Evolutionary conservation across 37 sponge, comb jelly and placozoan species (phyloP), one percentile per base, ranked within the genome.

Genomic region (Halisarca cf. caerulea): DNA sequence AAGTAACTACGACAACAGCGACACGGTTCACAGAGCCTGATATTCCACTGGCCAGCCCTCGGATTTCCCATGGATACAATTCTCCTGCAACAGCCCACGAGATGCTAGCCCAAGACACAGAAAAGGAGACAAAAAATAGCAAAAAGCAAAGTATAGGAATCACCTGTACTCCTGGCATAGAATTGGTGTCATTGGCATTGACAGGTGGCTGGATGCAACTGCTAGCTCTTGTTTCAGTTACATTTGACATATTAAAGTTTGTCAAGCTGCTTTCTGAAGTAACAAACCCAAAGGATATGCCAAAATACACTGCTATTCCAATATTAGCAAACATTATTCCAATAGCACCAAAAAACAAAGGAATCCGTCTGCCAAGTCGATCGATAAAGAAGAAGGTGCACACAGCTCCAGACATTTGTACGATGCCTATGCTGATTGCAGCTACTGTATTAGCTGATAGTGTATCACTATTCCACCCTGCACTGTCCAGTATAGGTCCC

Each of bases 51-150:
- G 44, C 60, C 0, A 90, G 0, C 14, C 77, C 82, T 20, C 91
- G 83, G 15, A 78, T 61, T 15, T 77, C 33, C 14, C 24, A 27
- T 41, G 91, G 83, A 35, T 80, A 42, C 2, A 86, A 42, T 40
- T 90, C 91, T 20, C 70, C 78, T 53, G 61, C 36, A 47, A 90
- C 66, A 37, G 82, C 27, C 82, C 82, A 90, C 0, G 87, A 80
- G 4, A 87, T 71, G 6, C 87, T 66, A 18, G 86, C 91, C 91
- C 91, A 90, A 21, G 83, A 90, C 9, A 90, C 24, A 20, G 78
- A 45, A 36, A 86, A 90, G 0, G 78, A 59, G 8, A 66, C 59
- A 41, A 69, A 70, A 73, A 68, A 86, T 0, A 90, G 41, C 15
- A 36, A 7, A 62, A n/a, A 62, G 30, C 5, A 62, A 62, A 8